Evolutionary conservation across 2,888 invertebrate genomes (phyloP), one percentile per base, ranked within the genome.

Genomic region (Escarpia spicata): DNA sequence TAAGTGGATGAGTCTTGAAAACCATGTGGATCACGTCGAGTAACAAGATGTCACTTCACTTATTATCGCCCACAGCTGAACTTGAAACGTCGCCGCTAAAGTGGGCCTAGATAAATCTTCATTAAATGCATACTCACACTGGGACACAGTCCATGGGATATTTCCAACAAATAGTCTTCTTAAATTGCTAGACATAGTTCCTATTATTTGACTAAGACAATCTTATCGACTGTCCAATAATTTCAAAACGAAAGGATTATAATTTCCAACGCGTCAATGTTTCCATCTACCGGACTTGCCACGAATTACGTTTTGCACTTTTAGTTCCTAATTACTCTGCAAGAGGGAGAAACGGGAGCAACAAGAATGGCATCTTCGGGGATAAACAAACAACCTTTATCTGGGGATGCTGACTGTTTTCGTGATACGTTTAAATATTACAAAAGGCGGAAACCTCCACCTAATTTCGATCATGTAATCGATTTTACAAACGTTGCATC

Each of bases 371-470:
- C 43, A 45, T 19, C 75, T 26, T 75, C 75, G 75, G 0, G 15
- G 75, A n/a, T 75, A 75, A 75, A 75, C 75, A 75, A 75, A 75
- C 75, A 75, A 75, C 75, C 26, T 75, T n/a, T n/a, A 75, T 75
- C 75, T 26, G 75, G 75, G 26, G 75, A 43, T 89, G 37, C 31
- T 31, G 95, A 96, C 93, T 91, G 93, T 58, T 95, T 96, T 93
- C 95, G 95, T 92, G 94, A 94, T 75, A 93, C 94, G 58, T 96
- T 95, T 93, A 96, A 96, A 92, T 92, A 92, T 75, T 95, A 94
- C 90, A 96, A 95, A 94, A 93, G 94, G 89, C 94, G 95, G 93
- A 94, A 95, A 92, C 95, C 94, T 75, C 93, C 94, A 9, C 94
- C 95, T 26, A 94, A 95, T 93, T 92, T 95, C 1, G 92, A 93